Base-by-base conservation (phyloP, 2,797 vertebrate species). In the Varecia variegata region DNA sequence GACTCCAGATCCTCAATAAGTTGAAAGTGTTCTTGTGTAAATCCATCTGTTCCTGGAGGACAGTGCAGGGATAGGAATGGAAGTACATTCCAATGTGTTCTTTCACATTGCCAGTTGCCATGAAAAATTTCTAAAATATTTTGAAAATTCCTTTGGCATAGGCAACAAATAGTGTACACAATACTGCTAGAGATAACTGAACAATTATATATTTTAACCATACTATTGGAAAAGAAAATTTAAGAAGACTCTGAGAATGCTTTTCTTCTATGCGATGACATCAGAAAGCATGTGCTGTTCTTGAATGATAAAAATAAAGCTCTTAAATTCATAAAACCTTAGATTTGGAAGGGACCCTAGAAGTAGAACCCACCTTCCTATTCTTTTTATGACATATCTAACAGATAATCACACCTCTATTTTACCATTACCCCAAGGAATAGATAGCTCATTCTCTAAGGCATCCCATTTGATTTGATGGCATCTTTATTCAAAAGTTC, bases 401-500 rank as follows among this genome's bases (percentile, higher is more conserved):
- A 71, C 32, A 58, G 18, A 56, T 84, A 8, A 52, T 82, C 0
- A 56, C 35, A 47, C 3, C 2, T 89, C 4, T 93, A 52, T 2
- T 23, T 91, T 25, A 86, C 82, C 2, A 71, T 91, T 88, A 62
- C 17, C 5, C 11, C 27, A 73, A 18, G 9, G 45, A 47, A 74
- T 43, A n/a, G 81, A 25, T 54, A 58, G 7, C 21, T 77, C 8
- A 85, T 68, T 93, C 10, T 18, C 35, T 79, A 88, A 62, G 70
- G 9, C 45, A 90, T 20, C 7, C 8, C 11, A 84, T 85, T 54
- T 90, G 5, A 79, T 21, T 84, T 40, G 21, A 58, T 92, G 15
- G 1, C 8, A 95, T 68, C 56, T 85, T 93, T 54, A 79, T 85
- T 95, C 18, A 93, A 81, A 93, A 56, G 30, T 73, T 88, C 30